Conservation (phyloP, 2,888 invertebrate species). For the Camptogramma bilineatum region DNA sequence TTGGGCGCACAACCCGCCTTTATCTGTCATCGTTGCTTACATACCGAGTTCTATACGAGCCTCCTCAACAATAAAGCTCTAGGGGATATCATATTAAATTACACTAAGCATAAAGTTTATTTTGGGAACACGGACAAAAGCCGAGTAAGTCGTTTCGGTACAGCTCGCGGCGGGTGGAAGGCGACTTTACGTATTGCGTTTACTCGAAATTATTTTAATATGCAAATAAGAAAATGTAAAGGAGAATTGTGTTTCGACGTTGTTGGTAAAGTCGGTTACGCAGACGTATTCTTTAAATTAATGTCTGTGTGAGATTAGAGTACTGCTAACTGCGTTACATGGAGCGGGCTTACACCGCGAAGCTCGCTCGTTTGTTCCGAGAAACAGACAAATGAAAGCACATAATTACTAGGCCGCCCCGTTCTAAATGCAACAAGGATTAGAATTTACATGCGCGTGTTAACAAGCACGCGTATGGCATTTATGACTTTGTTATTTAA, state of each 20-base stretch:
- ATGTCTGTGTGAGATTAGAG: conserved; percentile 83
- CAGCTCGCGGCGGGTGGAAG: conserved; percentile 61
- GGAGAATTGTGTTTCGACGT: conserved; percentile 82
- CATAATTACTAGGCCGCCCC: conserved; percentile 84
- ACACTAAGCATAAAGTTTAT: conserved; percentile 56
- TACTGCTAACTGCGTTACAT: conserved; percentile 84
- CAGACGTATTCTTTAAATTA: conserved; percentile 85
- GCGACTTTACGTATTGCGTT: conserved; percentile 82
- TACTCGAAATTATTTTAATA: conserved; percentile 85
- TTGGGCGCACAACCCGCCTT: conserved; percentile 84
- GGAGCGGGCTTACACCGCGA: conserved; percentile 77
- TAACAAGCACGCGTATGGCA: conserved; percentile 82
- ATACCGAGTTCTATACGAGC: conserved; percentile 64
- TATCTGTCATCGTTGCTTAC: conserved; percentile 82
- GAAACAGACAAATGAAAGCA: conserved; percentile 85
- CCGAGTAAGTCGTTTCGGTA: conserved; percentile 60
- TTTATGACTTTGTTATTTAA: conserved; percentile 81
- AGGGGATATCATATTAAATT: conserved; percentile 57
- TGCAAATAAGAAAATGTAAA: conserved; percentile 85
- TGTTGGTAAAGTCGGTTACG: conserved; percentile 80
- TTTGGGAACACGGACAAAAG: conserved; percentile 54
- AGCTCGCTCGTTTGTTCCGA: conserved; percentile 79
- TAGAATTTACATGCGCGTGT: conserved; percentile 81
- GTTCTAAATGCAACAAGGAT: conserved; percentile 84
- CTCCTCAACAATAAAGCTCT: conserved; percentile 54